Evolutionary conservation across 2,113 vertebrate genomes (phyloP).

Genomic region (Lucifuga dentata): DNA sequence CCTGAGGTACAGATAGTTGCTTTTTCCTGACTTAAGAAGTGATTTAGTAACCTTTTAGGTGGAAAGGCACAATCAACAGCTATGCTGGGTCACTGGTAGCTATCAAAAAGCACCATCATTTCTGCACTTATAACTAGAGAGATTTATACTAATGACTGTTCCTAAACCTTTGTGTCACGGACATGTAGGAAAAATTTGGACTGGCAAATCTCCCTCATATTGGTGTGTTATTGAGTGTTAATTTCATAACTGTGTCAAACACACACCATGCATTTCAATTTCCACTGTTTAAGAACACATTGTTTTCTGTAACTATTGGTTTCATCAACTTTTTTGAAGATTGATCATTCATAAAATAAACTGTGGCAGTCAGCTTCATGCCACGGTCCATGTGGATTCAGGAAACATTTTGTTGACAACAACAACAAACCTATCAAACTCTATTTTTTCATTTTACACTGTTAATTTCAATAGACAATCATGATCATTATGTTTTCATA

Average conservation of each 20-base stretch:
- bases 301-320: too few species aligned
- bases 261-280: not conserved
- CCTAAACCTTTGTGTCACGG: not conserved
- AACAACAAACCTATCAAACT: too few species aligned
- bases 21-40: constrained; percentile 11
- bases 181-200: not conserved
- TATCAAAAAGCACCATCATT: constrained; percentile 14
- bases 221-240: not conserved
- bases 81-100: not conserved
- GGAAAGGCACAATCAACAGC: constrained; percentile 18
- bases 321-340: too few species aligned
- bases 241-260: not conserved
- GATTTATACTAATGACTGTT: constrained; percentile 1
- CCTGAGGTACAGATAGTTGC: constrained; percentile 24
- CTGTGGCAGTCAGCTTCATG: too few species aligned
- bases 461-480: too few species aligned
- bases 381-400: too few species aligned
- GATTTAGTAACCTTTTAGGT: not conserved
- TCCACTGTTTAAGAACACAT: not conserved
- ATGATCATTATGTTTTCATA: not conserved
- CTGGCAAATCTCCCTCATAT: not conserved
- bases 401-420: too few species aligned
- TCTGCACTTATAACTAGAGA: constrained; percentile 4
- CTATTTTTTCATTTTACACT: too few species aligned
- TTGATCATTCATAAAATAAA: too few species aligned